Evolutionary conservation across 2,888 invertebrate genomes (phyloP).

Genomic region (Psococerastis gibbosa): DNA sequence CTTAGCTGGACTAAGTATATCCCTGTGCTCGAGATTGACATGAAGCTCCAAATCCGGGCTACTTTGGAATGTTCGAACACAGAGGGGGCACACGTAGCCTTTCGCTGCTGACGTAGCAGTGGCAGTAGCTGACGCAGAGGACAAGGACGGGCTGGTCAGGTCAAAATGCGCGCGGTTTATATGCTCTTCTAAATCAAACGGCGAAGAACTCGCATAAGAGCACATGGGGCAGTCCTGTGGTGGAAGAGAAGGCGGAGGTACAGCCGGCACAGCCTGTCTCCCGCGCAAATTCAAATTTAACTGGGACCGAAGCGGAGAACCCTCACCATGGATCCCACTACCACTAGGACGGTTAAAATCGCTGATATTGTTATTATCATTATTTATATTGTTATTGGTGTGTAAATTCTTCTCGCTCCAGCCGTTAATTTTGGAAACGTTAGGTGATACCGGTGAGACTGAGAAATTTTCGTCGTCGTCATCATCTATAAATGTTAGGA

Average conservation of each 20-base stretch:
- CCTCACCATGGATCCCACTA: constrained; percentile 36
- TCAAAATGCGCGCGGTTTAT: constrained; percentile 71
- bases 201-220: constrained; percentile 52
- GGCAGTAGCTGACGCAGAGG: constrained; percentile 18
- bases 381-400: constrained; percentile 15
- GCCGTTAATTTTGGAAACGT: neutral
- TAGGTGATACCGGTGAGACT: neutral
- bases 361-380: constrained; percentile 25
- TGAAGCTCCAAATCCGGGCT: constrained; percentile 67
- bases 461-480: constrained; percentile 32
- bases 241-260: constrained; percentile 14
- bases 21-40: constrained; percentile 68
- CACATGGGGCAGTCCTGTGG: constrained; percentile 50
- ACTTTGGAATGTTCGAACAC: constrained; percentile 48
- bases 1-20: constrained; percentile 51
- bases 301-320: constrained; percentile 52
- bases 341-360: constrained; percentile 22
- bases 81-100: constrained; percentile 57
- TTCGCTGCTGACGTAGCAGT: constrained; percentile 11
- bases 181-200: constrained; percentile 57
- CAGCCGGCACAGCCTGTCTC: constrained; percentile 30
- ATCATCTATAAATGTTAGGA: constrained; percentile 61
- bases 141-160: constrained; percentile 43
- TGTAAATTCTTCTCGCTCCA: neutral
- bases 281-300: constrained; percentile 46